Conservation (phyloP, 2,888 invertebrate genomes). For the Chaetogeoica ovagalla region DNA sequence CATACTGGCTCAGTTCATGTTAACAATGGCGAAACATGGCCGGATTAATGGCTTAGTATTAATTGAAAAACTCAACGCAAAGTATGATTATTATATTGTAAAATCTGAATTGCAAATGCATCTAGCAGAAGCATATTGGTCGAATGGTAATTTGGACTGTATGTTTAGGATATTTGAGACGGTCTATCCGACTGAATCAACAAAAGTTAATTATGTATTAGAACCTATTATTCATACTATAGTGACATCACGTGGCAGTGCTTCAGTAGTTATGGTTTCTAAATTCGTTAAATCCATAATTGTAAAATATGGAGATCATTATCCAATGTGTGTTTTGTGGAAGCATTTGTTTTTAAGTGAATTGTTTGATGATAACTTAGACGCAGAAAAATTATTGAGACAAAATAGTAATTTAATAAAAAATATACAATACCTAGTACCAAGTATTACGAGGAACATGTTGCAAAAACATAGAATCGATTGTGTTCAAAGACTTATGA, state of each 20-base stretch:
- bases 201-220: conserved; percentile 5
- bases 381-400: conserved; percentile 47
- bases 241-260: conserved; percentile 41
- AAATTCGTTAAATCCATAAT: conserved; percentile 46
- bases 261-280: conserved; percentile 43
- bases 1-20: not conserved
- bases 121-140: conserved; percentile 40
- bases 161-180: conserved; percentile 26
- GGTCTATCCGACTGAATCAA: not conserved
- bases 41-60: conserved; percentile 13
- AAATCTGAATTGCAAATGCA: conserved; percentile 23
- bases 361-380: conserved; percentile 49
- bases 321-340: conserved; percentile 52
- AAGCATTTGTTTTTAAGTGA: conserved; percentile 54
- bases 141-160: conserved; percentile 11
- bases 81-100: conserved; percentile 9
- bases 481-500: conserved; percentile 43
- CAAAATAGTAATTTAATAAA: conserved; percentile 42
- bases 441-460: conserved; percentile 23
- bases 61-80: conserved; percentile 1
- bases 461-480: conserved; percentile 31
- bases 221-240: conserved; percentile 39
- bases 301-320: conserved; percentile 28
- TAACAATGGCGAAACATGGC: conserved; percentile 26
- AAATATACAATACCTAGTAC: conserved; percentile 38